Percentiles rank a stretch among this genome's conserved stretches.
phyloP scores from a whole-genome alignment of 92 coral and sea anemone genomes.

The Parazoanthus darwini region DNA sequence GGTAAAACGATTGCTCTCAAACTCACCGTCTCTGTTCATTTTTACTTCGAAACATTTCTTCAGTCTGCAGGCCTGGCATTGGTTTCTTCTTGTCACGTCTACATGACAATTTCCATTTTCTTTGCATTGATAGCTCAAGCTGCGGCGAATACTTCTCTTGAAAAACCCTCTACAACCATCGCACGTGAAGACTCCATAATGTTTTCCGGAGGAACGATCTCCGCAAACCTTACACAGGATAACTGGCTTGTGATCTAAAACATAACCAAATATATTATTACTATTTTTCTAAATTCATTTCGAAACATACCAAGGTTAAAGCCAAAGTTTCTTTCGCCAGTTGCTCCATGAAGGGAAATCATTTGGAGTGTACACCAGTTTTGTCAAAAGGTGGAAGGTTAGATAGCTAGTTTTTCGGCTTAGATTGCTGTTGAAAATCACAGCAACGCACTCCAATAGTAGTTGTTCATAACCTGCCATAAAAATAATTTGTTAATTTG shows the following conservation, averaged over 20 bases:
- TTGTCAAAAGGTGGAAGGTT: neutral
- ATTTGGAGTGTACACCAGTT: neutral
- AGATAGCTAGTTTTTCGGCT: conserved; percentile 7
- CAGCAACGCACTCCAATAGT: conserved; percentile 20
- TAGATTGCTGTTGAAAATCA: conserved; percentile 16
- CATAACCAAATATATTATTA: neutral
- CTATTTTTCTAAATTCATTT: neutral
- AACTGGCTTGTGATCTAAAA: conserved; percentile 86
- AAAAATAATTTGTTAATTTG: neutral
- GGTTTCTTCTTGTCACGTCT: conserved; percentile 93
- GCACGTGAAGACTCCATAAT: conserved; percentile 97
- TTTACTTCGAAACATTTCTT: conserved; percentile 89
- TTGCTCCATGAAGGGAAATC: neutral
- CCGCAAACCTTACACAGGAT: conserved; percentile 94
- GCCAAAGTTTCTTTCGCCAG: neutral
- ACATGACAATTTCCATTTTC: conserved; percentile 89
- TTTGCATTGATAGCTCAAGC: conserved; percentile 87
- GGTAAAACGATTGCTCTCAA: neutral
- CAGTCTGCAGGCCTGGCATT: conserved; percentile 97
- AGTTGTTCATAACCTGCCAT: neutral
- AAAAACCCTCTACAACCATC: conserved; percentile 98
- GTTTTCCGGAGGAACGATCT: conserved; percentile 99
- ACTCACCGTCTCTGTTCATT: conserved; percentile 98
- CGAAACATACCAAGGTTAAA: neutral
- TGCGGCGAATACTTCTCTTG: conserved; percentile 90